Conservation (phyloP, 2,888 invertebrate species). For the Hyles lineata region DNA sequence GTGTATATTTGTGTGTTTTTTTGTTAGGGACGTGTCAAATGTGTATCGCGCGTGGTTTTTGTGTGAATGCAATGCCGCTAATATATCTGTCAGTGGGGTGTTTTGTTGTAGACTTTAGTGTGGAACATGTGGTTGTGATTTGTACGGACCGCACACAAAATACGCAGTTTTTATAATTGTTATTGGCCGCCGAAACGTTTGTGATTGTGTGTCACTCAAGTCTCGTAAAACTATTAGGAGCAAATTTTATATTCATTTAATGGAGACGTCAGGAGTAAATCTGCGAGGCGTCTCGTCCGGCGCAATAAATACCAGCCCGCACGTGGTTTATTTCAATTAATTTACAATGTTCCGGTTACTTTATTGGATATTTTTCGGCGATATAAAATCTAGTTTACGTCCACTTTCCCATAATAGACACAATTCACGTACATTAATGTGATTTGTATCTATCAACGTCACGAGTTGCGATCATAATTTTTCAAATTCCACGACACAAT, state of each 20-base stretch:
- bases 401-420: background rate
- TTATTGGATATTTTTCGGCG: constrained; percentile 11
- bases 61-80: constrained; percentile 65
- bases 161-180: constrained; percentile 61
- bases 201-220: constrained; percentile 67
- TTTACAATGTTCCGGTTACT: constrained; percentile 30
- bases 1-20: constrained; percentile 43
- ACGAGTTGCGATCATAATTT: constrained; percentile 39
- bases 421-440: background rate
- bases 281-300: background rate
- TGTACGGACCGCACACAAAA: constrained; percentile 73
- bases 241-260: constrained; percentile 49
- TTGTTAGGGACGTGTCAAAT: constrained; percentile 38
- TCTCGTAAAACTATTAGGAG: constrained; percentile 74
- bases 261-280: constrained; percentile 40
- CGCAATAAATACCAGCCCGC: constrained; percentile 1
- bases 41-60: constrained; percentile 52
- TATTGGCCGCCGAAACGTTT: constrained; percentile 76
- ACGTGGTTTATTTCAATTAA: constrained; percentile 17
- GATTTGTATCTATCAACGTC: background rate
- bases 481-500: constrained; percentile 45
- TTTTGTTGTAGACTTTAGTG: constrained; percentile 73
- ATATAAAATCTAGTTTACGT: constrained; percentile 4
- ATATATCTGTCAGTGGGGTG: constrained; percentile 81
- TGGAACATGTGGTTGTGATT: constrained; percentile 74